Evolutionary conservation across 2,113 vertebrate genomes (phyloP), one percentile per base, ranked within the genome.

Genomic region (Perca fluviatilis): DNA sequence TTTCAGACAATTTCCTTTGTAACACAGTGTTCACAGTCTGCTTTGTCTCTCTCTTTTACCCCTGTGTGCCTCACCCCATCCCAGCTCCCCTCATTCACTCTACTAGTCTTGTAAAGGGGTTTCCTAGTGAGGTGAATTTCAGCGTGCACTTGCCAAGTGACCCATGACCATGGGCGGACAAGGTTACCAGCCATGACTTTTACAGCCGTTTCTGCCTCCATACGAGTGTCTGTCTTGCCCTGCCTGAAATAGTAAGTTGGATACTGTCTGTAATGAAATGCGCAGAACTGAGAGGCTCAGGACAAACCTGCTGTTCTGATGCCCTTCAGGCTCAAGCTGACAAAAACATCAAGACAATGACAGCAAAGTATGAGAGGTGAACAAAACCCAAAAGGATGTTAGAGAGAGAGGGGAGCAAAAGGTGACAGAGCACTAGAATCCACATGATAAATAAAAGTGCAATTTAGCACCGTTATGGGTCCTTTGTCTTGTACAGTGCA

Each of bases 281-380:
- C 95, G 91, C 92, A 95, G 86, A 95, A 63, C 61, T 54, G 94
- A 94, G 94, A 93, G 94, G 79, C 78, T 88, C 83, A 84, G 92
- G 90, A 95, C 92, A 93, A 95, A 95, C 96, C 96, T 95, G 95
- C 95, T 94, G 90, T 94, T 96, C 95, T 92, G 95, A 94, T 97
- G 96, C 95, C 97, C 97, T 96, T 94, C 95, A 93, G 96, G 95
- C 95, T 95, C 91, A 92, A 96, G 90, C 97, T 98, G 97, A 97
- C 97, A 97, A 96, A 96, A 96, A 95, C 95, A 96, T 98, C 97
- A 96, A 95, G 92, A 95, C 95, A 94, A 94, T 97, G 97, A 98
- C 97, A 96, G 96, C 95, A 94, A 97, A 97, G 96, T 97, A 97
- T 96, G 96, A 96, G 85, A 95, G 91, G 89, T 90, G 91, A 92